Evolutionary conservation across 2,113 vertebrate genomes (phyloP).

Genomic region (Leuciscus idus): DNA sequence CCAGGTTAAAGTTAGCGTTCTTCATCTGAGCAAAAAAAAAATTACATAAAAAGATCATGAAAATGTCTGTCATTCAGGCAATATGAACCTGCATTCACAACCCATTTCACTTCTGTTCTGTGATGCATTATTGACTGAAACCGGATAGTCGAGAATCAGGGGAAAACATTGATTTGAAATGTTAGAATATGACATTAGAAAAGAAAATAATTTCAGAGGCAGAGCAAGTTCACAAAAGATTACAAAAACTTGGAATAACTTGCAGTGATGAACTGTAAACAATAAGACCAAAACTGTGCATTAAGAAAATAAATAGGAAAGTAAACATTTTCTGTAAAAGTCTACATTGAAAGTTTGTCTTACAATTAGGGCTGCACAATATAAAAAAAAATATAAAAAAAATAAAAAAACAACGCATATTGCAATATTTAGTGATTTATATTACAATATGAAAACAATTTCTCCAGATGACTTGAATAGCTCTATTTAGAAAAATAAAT

Average conservation of each 20-base stretch:
- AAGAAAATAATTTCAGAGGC: neutral
- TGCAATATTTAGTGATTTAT: too few species aligned
- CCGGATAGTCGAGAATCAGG: neutral
- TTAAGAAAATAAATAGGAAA: neutral
- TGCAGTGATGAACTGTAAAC: neutral
- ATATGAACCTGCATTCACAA: neutral
- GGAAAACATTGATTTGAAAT: neutral
- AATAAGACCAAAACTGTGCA: neutral
- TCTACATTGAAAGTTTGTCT: neutral
- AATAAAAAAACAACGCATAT: too few species aligned
- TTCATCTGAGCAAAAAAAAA: slow-evolving; percentile 86
- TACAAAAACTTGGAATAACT: neutral
- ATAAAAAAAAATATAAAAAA: too few species aligned
- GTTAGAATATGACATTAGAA: neutral
- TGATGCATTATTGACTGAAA: neutral
- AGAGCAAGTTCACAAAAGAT: neutral
- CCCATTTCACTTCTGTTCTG: neutral
- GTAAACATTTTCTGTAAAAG: neutral
- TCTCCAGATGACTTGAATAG: too few species aligned
- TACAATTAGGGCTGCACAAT: neutral
- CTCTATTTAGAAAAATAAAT: too few species aligned
- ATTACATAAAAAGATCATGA: neutral
- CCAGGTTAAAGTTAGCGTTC: slow-evolving; percentile 98
- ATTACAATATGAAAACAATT: too few species aligned
- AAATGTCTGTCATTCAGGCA: neutral